Percentiles rank a stretch among this genome's conserved stretches.
Conservation (phyloP, 2,113 vertebrate species). For the Tragelaphus buxtoni region DNA sequence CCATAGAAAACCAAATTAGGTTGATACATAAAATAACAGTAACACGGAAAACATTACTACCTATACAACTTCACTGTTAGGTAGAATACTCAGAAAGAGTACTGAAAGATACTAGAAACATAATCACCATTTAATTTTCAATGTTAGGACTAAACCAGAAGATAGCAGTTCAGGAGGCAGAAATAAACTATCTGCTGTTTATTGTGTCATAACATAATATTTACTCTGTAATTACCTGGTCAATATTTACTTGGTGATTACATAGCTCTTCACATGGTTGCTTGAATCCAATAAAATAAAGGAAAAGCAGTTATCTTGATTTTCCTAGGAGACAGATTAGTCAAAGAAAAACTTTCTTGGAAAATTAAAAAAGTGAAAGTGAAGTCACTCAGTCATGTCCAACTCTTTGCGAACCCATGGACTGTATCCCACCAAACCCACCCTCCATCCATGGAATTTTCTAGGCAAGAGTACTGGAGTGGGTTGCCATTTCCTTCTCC, state of each 20-base stretch:
- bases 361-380: background rate
- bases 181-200: slow-evolving; percentile 57
- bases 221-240: slow-evolving; percentile 53
- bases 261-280: slow-evolving; percentile 48
- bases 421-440: background rate
- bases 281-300: slow-evolving; percentile 41
- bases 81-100: background rate
- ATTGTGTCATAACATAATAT: slow-evolving; percentile 56
- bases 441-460: background rate
- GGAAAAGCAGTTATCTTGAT: background rate
- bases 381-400: background rate
- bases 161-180: slow-evolving; percentile 55
- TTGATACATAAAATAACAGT: slow-evolving; percentile 45
- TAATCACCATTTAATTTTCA: slow-evolving; percentile 70
- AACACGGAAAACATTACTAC: slow-evolving; percentile 34
- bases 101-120: slow-evolving; percentile 39
- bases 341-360: slow-evolving; percentile 31
- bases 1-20: background rate
- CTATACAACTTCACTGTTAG: background rate
- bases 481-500: background rate
- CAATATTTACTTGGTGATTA: slow-evolving; percentile 73
- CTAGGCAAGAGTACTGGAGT: background rate
- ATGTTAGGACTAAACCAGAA: slow-evolving; percentile 51
- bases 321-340: background rate
- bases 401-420: background rate